phyloP scores from a whole-genome alignment of 2,797 vertebrate genomes.

The Hephaestus fuliginosus region DNA sequence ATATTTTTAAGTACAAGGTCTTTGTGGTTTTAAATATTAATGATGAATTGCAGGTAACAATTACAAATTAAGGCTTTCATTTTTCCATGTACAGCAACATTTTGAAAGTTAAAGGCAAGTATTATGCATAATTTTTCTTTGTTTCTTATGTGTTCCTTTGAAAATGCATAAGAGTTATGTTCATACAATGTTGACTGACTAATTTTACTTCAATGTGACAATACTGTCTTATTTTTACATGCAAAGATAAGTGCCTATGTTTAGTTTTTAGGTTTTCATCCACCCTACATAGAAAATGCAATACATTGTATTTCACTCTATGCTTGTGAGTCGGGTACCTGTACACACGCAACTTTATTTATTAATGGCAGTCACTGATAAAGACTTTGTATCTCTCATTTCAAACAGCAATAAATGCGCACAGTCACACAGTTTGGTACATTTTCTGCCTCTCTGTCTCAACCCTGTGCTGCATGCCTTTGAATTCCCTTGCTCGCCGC shows the following conservation, averaged over 20 bases:
- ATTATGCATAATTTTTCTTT: constrained; percentile 1
- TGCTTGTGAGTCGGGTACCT: constrained; percentile 35
- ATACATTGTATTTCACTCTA: constrained; percentile 27
- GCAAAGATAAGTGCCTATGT: constrained; percentile 38
- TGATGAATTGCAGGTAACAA: background rate
- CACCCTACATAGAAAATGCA: constrained; percentile 1
- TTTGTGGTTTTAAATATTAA: constrained; percentile 21
- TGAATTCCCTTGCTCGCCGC: constrained; percentile 41
- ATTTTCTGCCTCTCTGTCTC: constrained; percentile 28
- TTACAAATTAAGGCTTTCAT: constrained; percentile 12
- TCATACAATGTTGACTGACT: constrained; percentile 18
- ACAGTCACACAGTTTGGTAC: constrained; percentile 26
- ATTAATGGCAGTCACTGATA: constrained; percentile 53
- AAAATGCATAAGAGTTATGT: constrained; percentile 5
- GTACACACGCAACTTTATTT: constrained; percentile 59
- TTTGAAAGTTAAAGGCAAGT: background rate
- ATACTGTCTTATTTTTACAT: constrained; percentile 20
- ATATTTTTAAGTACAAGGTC: background rate
- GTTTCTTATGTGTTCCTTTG: constrained; percentile 12
- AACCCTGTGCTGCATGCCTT: constrained; percentile 17
- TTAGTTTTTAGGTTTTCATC: constrained; percentile 7
- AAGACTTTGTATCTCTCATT: constrained; percentile 41
- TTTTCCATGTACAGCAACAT: constrained; percentile 5
- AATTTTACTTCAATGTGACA: background rate
- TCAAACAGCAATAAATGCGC: constrained; percentile 70